These are phyloP conservation scores for Cuniculus paca DNA, from an alignment of 2,797 vertebrate species.

Conservation along the genomic window DNA sequence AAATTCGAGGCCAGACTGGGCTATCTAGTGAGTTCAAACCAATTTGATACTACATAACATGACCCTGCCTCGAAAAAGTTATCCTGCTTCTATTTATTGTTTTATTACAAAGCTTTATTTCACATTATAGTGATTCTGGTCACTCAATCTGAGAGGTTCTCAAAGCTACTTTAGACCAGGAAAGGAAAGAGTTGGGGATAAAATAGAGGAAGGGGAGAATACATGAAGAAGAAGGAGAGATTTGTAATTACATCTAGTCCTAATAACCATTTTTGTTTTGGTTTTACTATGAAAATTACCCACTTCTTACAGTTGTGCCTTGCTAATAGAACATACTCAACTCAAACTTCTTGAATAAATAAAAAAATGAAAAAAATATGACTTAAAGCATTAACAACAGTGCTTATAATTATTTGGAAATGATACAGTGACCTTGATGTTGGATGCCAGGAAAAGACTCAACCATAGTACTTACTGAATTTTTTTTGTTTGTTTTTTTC, in stretches of 20 bases:
- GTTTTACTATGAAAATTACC: background rate
- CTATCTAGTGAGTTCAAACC: background rate
- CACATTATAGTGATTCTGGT: background rate
- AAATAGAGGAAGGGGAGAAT: background rate
- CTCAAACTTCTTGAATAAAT: background rate
- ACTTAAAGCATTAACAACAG: background rate
- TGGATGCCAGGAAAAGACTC: background rate
- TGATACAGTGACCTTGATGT: background rate
- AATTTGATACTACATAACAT: background rate
- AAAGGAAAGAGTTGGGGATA: background rate
- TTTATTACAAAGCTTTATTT: background rate
- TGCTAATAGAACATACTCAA: background rate
- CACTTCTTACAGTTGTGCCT: background rate
- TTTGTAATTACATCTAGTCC: background rate
- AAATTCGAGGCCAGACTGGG: background rate
- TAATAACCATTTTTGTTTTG: background rate
- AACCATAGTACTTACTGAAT: background rate
- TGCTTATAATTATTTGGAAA: background rate
- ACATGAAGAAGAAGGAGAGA: background rate
- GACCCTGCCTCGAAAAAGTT: background rate
- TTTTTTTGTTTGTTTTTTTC: background rate
- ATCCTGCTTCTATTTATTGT: background rate
- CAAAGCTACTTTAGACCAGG: background rate
- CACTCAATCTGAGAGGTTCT: background rate
- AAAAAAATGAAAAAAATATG: background rate